These are phyloP conservation scores for Helicoverpa zea DNA, from an alignment of 1,140 invertebrate genomes.

Conservation along the genomic window DNA sequence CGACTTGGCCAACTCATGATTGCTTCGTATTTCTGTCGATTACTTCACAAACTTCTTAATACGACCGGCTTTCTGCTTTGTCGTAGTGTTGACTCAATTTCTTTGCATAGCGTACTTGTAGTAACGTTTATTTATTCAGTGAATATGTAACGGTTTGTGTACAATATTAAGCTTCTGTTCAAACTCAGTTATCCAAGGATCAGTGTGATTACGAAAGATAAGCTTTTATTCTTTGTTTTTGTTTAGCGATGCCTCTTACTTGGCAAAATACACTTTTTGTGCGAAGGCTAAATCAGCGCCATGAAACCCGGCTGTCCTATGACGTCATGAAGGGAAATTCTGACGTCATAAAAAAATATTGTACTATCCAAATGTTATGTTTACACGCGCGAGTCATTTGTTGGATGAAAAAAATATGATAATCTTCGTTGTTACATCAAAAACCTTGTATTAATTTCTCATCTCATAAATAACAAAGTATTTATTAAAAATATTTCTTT, in stretches of 20 bases:
- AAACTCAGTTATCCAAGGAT: neutral
- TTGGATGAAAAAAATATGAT: conserved; percentile 1
- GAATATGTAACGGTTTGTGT: neutral
- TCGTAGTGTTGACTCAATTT: neutral
- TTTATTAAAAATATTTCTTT: too few relatives aligned
- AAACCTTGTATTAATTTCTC: too few relatives aligned
- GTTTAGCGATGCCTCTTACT: neutral
- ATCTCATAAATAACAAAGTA: too few relatives aligned
- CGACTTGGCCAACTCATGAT: conserved; percentile 35
- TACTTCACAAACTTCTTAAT: conserved; percentile 34
- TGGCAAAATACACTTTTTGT: conserved; percentile 13
- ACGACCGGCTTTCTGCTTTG: neutral
- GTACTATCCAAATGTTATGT: conserved; percentile 9
- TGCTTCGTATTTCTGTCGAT: conserved; percentile 43
- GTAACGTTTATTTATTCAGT: neutral
- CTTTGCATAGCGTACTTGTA: neutral
- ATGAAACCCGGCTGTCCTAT: conserved; percentile 19
- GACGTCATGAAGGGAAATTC: conserved; percentile 22
- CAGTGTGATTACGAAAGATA: conserved; percentile 1
- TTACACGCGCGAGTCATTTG: neutral
- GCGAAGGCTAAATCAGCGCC: conserved; percentile 14
- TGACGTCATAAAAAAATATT: conserved; percentile 28
- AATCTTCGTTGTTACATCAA: neutral
- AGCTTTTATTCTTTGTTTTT: conserved; percentile 6
- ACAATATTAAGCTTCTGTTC: neutral